A percentile compares a stretch with the other conserved stretches of the same genome.
phyloP scores from a whole-genome alignment of 2,888 invertebrate species.

The Andrena bucephala region DNA sequence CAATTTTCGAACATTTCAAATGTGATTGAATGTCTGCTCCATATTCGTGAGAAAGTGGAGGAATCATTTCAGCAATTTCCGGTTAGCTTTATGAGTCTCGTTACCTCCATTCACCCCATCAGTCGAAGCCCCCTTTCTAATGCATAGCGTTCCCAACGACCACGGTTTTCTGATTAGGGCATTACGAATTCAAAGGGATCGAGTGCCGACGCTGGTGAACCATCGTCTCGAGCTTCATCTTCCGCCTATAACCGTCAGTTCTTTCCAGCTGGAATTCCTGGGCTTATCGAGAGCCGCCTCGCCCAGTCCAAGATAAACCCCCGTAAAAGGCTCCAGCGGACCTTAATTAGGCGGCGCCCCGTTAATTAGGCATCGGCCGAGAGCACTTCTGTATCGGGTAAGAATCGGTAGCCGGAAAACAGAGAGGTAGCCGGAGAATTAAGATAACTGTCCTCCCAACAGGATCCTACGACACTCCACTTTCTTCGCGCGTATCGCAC shows the following conservation, averaged over 20 bases:
- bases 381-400: constrained; percentile 42
- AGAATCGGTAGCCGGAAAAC: constrained; percentile 50
- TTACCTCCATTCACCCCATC: constrained; percentile 18
- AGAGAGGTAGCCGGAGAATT: constrained; percentile 30
- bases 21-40: background rate
- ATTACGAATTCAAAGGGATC: constrained; percentile 67
- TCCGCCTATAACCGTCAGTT: constrained; percentile 47
- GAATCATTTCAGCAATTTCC: constrained; percentile 43
- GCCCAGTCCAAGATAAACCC: constrained; percentile 57
- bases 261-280: constrained; percentile 50
- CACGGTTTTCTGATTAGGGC: constrained; percentile 63
- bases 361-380: constrained; percentile 66
- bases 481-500: constrained; percentile 19
- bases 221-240: constrained; percentile 49
- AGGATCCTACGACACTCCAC: constrained; percentile 17
- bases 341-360: constrained; percentile 66
- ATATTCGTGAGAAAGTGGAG: background rate
- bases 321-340: constrained; percentile 56
- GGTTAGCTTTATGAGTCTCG: constrained; percentile 43
- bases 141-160: constrained; percentile 45
- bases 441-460: constrained; percentile 43
- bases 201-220: constrained; percentile 20
- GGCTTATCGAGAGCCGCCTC: constrained; percentile 57
- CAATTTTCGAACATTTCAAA: background rate
- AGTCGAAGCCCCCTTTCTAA: constrained; percentile 44